Conservation (phyloP, 2,888 invertebrate genomes). For the Leuctra nigra region DNA sequence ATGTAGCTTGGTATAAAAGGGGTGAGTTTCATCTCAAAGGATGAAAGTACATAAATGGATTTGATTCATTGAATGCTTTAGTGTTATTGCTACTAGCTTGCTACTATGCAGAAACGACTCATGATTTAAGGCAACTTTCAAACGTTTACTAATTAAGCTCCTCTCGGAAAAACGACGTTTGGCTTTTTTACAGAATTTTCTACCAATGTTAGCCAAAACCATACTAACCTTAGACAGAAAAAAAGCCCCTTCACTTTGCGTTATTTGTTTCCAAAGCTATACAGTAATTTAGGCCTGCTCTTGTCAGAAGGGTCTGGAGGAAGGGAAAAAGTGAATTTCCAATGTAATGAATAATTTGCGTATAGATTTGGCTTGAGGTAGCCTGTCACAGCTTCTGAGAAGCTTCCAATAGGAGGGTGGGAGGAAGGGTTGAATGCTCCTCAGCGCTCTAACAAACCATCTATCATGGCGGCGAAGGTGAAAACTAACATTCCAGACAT, state of each 20-base stretch:
- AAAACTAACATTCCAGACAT: neutral
- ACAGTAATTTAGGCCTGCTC: slow-evolving; percentile 41
- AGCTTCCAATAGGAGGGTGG: slow-evolving; percentile 9
- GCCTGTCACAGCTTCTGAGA: slow-evolving; percentile 34
- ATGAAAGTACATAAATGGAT: slow-evolving; percentile 24
- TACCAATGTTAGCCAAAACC: slow-evolving; percentile 23
- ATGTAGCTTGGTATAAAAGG: slow-evolving; percentile 1
- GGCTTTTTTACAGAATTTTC: slow-evolving; percentile 38
- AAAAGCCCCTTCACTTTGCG: slow-evolving; percentile 22
- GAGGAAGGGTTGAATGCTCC: neutral
- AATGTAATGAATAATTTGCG: slow-evolving; percentile 40
- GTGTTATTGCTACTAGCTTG: slow-evolving; percentile 17
- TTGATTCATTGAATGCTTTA: slow-evolving; percentile 26
- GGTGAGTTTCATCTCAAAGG: slow-evolving; percentile 22
- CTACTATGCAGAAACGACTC: slow-evolving; percentile 32
- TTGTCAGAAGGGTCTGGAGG: slow-evolving; percentile 31
- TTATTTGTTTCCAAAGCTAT: slow-evolving; percentile 25
- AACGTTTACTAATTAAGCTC: slow-evolving; percentile 46
- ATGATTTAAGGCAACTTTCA: slow-evolving; percentile 41
- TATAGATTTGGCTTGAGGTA: slow-evolving; percentile 35
- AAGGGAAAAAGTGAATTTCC: slow-evolving; percentile 39
- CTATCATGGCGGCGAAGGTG: too few relatives aligned
- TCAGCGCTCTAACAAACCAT: slow-evolving; percentile 1
- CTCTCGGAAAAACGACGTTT: slow-evolving; percentile 44
- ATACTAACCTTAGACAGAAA: slow-evolving; percentile 22